Percentiles rank a stretch among this genome's conserved stretches.
These are phyloP conservation scores for Dichetophora obliterata DNA, from an alignment of 2,888 invertebrate genomes.

Conservation along the genomic window DNA sequence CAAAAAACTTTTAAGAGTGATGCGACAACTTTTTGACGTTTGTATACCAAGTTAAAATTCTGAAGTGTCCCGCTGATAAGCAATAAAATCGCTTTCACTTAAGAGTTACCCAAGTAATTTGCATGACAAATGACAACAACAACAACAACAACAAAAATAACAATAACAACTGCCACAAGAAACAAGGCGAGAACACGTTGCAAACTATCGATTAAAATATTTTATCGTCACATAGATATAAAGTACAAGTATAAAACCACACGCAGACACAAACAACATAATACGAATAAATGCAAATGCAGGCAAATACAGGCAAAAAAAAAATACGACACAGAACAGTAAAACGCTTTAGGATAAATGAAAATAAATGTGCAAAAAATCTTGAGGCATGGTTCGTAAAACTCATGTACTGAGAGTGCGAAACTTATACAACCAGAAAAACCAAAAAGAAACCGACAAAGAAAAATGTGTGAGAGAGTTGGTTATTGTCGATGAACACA, in stretches of 20 bases:
- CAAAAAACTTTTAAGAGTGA: no score
- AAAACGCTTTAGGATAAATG: conserved; percentile 31
- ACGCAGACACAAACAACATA: conserved; percentile 33
- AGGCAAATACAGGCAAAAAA: background rate
- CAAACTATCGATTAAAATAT: conserved; percentile 56
- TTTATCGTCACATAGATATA: conserved; percentile 34
- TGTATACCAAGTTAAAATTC: no score
- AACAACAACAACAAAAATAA: background rate
- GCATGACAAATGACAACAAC: background rate
- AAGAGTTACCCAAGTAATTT: no score
- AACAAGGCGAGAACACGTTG: conserved; percentile 38
- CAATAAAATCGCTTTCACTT: no score
- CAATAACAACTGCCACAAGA: conserved; percentile 23
- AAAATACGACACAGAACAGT: conserved; percentile 13
- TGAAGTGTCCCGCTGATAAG: no score
- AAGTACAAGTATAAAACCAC: conserved; percentile 37
- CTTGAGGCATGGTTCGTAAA: background rate
- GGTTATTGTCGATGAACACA: background rate
- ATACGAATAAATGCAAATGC: conserved; percentile 24
- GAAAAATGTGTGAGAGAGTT: background rate
- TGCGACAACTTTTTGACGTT: no score
- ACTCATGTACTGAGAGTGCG: background rate
- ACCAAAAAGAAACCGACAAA: background rate
- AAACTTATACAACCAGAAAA: background rate
- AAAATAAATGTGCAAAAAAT: conserved; percentile 25